Evolutionary conservation across 1,140 invertebrate species (phyloP).

Genomic region (Drosophila repleta): DNA sequence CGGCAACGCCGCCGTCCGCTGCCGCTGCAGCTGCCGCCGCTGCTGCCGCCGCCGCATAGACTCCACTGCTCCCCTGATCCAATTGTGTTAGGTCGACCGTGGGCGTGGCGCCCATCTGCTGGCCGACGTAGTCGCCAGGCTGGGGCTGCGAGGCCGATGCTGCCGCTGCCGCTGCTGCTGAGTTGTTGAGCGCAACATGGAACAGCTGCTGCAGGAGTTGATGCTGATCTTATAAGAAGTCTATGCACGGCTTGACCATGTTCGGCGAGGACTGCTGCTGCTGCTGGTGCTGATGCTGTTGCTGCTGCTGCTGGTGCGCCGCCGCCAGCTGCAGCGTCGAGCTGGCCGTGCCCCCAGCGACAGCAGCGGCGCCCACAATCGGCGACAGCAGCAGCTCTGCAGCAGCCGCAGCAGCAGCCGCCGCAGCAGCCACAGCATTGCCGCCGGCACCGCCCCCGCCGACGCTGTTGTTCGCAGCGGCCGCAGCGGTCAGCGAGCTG

Average conservation of each 20-base stretch:
- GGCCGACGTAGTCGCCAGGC: constrained; percentile 18
- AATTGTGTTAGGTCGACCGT: constrained; percentile 75
- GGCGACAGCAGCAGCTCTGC: constrained; percentile 76
- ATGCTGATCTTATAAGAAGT: constrained; percentile 84
- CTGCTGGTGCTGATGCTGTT: constrained; percentile 59
- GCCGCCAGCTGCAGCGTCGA: constrained; percentile 70
- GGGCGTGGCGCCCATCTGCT: constrained; percentile 45
- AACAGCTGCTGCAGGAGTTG: constrained; percentile 83
- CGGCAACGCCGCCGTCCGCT: constrained; percentile 14
- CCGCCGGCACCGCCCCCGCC: constrained; percentile 57
- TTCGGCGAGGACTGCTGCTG: constrained; percentile 77
- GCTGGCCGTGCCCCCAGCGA: constrained; percentile 67
- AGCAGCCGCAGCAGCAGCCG: constrained; percentile 76
- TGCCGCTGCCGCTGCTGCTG: constrained; percentile 66
- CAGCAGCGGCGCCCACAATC: constrained; percentile 75
- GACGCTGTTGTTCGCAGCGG: constrained; percentile 54
- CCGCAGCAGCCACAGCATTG: constrained; percentile 77
- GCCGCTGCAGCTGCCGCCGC: constrained; percentile 16
- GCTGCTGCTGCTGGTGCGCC: constrained; percentile 67
- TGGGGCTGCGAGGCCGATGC: constrained; percentile 41
- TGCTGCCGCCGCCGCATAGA: constrained; percentile 24
- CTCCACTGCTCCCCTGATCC: constrained; percentile 45
- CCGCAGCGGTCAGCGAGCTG: constrained; percentile 68
- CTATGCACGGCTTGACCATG: constrained; percentile 83
- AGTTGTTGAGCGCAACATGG: constrained; percentile 79